phyloP scores from a whole-genome alignment of 1,140 invertebrate species.

The Drosophila nasuta region DNA sequence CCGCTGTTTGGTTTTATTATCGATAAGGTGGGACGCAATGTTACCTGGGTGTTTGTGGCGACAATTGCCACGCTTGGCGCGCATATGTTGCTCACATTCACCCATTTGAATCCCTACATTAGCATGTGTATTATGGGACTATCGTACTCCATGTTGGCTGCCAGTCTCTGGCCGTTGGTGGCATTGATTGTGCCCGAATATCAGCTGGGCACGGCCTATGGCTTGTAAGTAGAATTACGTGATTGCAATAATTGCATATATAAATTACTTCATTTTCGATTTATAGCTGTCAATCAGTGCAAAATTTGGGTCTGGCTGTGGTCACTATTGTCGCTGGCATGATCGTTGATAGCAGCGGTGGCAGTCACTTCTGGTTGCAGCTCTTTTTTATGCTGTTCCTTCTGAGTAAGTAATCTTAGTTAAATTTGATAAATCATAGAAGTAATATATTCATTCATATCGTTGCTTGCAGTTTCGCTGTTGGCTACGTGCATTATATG shows the following conservation, averaged over 20 bases:
- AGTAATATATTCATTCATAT: too few relatives aligned
- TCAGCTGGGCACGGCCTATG: constrained; percentile 98
- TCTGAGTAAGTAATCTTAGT: constrained; percentile 83
- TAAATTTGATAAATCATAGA: neutral
- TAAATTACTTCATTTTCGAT: neutral
- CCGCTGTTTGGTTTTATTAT: constrained; percentile 96
- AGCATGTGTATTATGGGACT: constrained; percentile 96
- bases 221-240: constrained; percentile 87
- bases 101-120: constrained; percentile 93
- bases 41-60: constrained; percentile 94
- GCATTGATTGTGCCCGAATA: constrained; percentile 95
- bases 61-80: constrained; percentile 91
- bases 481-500: constrained; percentile 90
- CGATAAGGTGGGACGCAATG: constrained; percentile 95
- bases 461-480: constrained; percentile 87
- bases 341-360: constrained; percentile 91
- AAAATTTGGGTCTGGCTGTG: constrained; percentile 97
- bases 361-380: constrained; percentile 96
- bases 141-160: constrained; percentile 96
- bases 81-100: constrained; percentile 94
- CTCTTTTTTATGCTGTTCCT: constrained; percentile 96
- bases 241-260: neutral
- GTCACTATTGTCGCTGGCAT: constrained; percentile 93
- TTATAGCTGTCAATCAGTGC: constrained; percentile 93
- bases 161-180: constrained; percentile 97